phyloP scores from a whole-genome alignment of 2,888 invertebrate species.

The Endotricha flammealis region DNA sequence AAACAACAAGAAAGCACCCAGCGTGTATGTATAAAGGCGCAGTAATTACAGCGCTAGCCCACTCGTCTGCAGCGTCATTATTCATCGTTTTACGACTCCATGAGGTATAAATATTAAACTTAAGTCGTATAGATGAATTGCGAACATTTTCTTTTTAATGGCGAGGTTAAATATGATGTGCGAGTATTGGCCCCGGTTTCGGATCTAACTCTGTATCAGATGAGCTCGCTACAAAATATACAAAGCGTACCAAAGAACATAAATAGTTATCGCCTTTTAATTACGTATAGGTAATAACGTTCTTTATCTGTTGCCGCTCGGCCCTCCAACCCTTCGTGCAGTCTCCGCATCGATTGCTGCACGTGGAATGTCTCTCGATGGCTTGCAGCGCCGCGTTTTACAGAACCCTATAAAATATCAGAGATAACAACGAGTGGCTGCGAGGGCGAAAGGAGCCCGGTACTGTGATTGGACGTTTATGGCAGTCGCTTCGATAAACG shows the following conservation, averaged over 20 bases:
- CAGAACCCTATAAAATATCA: conserved; percentile 76
- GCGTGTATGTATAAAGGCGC: conserved; percentile 65
- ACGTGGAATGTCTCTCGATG: conserved; percentile 69
- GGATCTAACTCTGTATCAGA: conserved; percentile 47
- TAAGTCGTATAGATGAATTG: conserved; percentile 75
- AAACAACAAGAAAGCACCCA: conserved; percentile 68
- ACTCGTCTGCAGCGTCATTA: conserved; percentile 74
- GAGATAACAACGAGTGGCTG: conserved; percentile 73
- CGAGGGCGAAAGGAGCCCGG: conserved; percentile 50
- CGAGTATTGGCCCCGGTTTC: conserved; percentile 55
- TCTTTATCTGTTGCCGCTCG: conserved; percentile 51
- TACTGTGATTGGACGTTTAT: conserved; percentile 71
- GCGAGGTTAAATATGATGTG: conserved; percentile 71
- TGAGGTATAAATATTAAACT: conserved; percentile 78
- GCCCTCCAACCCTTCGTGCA: conserved; percentile 29
- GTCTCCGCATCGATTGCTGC: conserved; percentile 32
- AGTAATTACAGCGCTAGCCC: conserved; percentile 75
- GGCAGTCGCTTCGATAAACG: conserved; percentile 63
- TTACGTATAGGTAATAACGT: conserved; percentile 54
- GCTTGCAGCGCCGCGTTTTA: conserved; percentile 72
- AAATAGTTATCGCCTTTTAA: conserved; percentile 65
- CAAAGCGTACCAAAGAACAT: conserved; percentile 51
- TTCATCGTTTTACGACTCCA: conserved; percentile 77
- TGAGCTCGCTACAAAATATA: conserved; percentile 47
- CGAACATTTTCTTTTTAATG: conserved; percentile 78